Evolutionary conservation across 1,140 invertebrate species (phyloP), one percentile per base, ranked within the genome.

Genomic region (Ceratina calcarata): DNA sequence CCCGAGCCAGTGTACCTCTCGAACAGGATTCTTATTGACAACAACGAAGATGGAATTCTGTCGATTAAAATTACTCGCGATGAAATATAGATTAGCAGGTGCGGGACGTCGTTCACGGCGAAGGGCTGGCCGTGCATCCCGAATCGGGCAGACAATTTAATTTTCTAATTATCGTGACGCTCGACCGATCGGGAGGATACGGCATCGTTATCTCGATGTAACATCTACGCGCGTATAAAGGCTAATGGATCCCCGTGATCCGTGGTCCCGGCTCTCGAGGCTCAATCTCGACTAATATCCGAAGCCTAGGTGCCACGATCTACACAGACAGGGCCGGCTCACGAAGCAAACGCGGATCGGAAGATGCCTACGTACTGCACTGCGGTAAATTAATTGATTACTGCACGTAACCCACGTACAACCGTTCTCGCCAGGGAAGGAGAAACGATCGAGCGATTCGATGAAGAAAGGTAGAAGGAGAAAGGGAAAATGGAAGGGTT

Each of bases 121-220:
- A 45, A 32, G 13, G 66, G n/a, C n/a, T 27, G 32, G 57, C 16
- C 20, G 62, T 16, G 55, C 2, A 61, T 66, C 49, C 86, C 76
- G 67, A 84, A 86, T 60, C 73, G 66, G 72, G 84, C 88, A 86
- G 90, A 92, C 90, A 89, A 92, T 92, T 92, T 92, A 92, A 93
- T 93, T 92, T 92, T 93, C 89, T 91, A 93, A 93, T 93, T 92
- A 92, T 92, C 91, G 88, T 90, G 90, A 90, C 88, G 90, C 81
- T 81, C 73, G 49, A 77, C 84, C 86, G 87, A 89, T 91, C 88
- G 88, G 65, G 64, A 62, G 55, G 70, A 61, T 80, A 86, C 78
- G 86, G 78, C 81, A 64, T 81, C 71, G 80, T 90, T 93, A 93
- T 93, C 92, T 92, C 82, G 78, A 84, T 80, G 87, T 88, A 83